phyloP scores from a whole-genome alignment of 2,797 vertebrate species.

The Coranthus polyacanthus region DNA sequence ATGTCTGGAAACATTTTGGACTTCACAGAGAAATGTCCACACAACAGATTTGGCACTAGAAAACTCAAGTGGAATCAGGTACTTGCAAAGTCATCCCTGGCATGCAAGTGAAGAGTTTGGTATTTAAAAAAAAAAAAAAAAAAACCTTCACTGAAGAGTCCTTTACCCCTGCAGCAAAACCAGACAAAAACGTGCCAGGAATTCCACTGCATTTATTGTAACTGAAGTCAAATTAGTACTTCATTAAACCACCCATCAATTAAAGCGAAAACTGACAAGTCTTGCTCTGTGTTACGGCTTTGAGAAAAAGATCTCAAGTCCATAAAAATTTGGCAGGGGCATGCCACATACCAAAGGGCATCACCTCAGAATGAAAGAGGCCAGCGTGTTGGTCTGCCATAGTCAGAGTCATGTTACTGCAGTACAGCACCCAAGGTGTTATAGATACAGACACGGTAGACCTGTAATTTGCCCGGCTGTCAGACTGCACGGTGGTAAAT shows the following conservation, averaged over 20 bases:
- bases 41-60: constrained; percentile 16
- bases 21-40: constrained; percentile 39
- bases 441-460: constrained; percentile 70
- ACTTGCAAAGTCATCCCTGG: constrained; percentile 68
- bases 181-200: constrained; percentile 41
- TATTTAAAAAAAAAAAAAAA: constrained; percentile 3
- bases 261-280: constrained; percentile 63
- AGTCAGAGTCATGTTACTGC: constrained; percentile 62
- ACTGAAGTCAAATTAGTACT: constrained; percentile 61
- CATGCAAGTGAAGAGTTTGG: constrained; percentile 54
- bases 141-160: neutral
- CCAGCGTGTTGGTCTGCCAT: constrained; percentile 34
- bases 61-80: constrained; percentile 50
- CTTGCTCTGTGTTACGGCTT: constrained; percentile 27
- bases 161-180: constrained; percentile 31
- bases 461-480: constrained; percentile 82
- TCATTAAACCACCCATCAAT: constrained; percentile 74
- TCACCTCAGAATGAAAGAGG: constrained; percentile 57
- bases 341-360: constrained; percentile 75
- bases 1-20: constrained; percentile 62
- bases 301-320: constrained; percentile 35
- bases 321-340: constrained; percentile 59
- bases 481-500: constrained; percentile 80
- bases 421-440: constrained; percentile 70
- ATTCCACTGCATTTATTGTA: constrained; percentile 50